Conservation (phyloP, 2,113 vertebrate species). For the Coreoperca whiteheadi region DNA sequence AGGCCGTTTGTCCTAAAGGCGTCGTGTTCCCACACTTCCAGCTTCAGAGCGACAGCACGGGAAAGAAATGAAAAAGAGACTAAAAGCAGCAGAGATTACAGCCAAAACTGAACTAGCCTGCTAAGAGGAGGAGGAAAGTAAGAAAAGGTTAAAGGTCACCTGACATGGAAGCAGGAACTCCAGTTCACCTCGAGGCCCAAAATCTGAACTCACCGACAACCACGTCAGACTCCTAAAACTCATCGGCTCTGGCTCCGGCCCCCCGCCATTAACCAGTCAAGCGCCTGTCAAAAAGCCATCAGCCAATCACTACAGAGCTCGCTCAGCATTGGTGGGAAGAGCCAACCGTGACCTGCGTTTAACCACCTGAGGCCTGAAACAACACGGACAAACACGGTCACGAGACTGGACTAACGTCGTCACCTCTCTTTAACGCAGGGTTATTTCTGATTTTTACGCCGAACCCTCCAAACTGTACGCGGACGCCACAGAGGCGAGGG, state of each 20-base stretch:
- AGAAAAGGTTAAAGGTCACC: conserved; percentile 33
- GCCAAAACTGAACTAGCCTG: conserved; percentile 17
- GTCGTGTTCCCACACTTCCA: too few species aligned
- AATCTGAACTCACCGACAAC: conserved; percentile 1
- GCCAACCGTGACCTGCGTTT: background rate
- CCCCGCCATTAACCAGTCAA: too few species aligned
- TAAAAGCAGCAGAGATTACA: background rate
- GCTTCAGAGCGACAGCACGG: background rate
- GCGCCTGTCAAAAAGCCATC: background rate
- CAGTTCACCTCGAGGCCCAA: conserved; percentile 6
- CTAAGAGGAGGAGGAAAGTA: background rate
- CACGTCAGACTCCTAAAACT: background rate
- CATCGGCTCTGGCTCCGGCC: background rate
- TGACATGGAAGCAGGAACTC: conserved; percentile 12
- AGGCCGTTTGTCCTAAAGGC: background rate
- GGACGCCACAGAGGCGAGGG: background rate
- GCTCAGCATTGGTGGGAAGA: background rate
- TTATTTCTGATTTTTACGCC: background rate
- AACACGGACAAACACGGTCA: background rate
- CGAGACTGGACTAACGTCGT: background rate
- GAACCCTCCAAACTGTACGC: background rate
- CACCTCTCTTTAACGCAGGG: background rate
- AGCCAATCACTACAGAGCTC: conserved; percentile 3
- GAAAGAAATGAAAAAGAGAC: background rate
- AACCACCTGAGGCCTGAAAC: background rate